A percentile compares a stretch with the other conserved stretches of the same genome.
Evolutionary conservation across 1,140 invertebrate species (phyloP).

Genomic region (Camponotus floridanus): DNA sequence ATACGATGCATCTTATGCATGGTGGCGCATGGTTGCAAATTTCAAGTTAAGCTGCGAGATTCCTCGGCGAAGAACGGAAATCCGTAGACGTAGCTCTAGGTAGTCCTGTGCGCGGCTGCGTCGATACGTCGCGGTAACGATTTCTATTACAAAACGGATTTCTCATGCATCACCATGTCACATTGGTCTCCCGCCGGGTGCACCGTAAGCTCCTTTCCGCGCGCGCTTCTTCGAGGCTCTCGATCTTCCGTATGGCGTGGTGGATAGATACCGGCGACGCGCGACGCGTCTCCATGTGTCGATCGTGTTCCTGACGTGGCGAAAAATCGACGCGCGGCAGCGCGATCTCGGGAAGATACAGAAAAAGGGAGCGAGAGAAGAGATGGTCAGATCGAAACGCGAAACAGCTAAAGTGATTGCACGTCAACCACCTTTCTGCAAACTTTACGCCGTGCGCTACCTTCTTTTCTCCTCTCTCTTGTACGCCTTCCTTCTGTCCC

Average conservation of each 20-base stretch:
- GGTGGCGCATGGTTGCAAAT: conserved; percentile 40
- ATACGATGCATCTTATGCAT: conserved; percentile 1
- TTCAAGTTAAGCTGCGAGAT: conserved; percentile 40
- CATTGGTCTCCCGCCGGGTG: conserved; percentile 50
- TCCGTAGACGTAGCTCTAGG: conserved; percentile 32
- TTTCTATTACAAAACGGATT: conserved; percentile 71
- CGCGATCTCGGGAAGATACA: conserved; percentile 32
- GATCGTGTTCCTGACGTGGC: background rate
- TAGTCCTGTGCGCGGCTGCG: conserved; percentile 41
- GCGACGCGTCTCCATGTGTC: background rate
- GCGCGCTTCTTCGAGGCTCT: conserved; percentile 36
- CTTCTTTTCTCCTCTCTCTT: background rate
- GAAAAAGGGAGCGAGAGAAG: background rate
- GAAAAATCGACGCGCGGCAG: conserved; percentile 32
- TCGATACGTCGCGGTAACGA: conserved; percentile 66
- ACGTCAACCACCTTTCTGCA: conserved; percentile 28
- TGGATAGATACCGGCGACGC: conserved; percentile 26
- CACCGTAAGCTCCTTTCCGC: conserved; percentile 62
- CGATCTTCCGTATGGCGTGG: conserved; percentile 6
- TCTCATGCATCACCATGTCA: conserved; percentile 67
- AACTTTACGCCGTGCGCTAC: background rate
- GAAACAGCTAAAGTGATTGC: conserved; percentile 54
- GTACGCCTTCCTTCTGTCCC: background rate
- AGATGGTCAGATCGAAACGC: conserved; percentile 40
- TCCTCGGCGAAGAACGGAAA: conserved; percentile 47